Evolutionary conservation across 2,113 vertebrate genomes (phyloP).

Genomic region (Cyanistes caeruleus): DNA sequence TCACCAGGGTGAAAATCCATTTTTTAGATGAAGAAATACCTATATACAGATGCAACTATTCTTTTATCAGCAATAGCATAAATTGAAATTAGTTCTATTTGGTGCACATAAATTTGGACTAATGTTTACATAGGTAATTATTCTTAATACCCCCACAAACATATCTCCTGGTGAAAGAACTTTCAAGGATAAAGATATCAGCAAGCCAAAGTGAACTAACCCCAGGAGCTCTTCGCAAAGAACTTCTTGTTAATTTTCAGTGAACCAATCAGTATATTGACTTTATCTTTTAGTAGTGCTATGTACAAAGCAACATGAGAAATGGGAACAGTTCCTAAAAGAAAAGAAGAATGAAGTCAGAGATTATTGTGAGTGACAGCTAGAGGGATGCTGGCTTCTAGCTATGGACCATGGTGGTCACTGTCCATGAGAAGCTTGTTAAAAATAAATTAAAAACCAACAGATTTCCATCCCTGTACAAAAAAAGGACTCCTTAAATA

Average conservation of each 20-base stretch:
- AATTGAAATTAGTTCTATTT: not conserved
- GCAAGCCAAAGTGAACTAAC: not conserved
- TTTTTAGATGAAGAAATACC: not conserved
- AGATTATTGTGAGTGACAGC: not conserved
- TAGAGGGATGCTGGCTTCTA: not conserved
- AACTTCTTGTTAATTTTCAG: not conserved
- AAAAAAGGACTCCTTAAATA: not conserved
- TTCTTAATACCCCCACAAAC: not conserved
- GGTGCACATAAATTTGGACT: not conserved
- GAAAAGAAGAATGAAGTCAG: not conserved
- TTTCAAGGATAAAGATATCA: not conserved
- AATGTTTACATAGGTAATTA: not conserved
- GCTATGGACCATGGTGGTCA: not conserved
- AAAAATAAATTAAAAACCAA: not conserved
- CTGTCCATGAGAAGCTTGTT: not conserved
- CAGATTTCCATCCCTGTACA: not conserved
- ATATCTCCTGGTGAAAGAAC: not conserved
- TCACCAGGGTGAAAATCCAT: not conserved
- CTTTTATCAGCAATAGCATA: not conserved
- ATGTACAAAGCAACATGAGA: not conserved
- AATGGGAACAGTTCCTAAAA: not conserved
- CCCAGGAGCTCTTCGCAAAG: not conserved
- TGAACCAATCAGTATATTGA: not conserved
- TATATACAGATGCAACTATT: not conserved
- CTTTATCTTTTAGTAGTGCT: not conserved